phyloP scores from a whole-genome alignment of 2,888 invertebrate genomes.

The Molanna angustata region DNA sequence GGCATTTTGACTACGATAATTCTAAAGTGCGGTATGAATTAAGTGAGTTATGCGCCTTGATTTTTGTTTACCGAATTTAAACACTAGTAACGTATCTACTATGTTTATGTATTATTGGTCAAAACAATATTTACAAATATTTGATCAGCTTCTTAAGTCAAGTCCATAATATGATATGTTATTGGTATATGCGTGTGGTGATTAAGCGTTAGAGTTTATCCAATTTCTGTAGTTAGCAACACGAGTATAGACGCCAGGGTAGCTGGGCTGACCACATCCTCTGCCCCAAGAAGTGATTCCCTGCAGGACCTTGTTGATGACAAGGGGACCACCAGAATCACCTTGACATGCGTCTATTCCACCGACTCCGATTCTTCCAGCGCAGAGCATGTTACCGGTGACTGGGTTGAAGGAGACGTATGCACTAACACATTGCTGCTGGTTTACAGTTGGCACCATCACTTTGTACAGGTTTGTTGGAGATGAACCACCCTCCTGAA shows the following conservation, averaged over 20 bases:
- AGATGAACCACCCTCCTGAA: constrained; percentile 23
- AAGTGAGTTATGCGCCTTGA: no score
- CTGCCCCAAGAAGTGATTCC: constrained; percentile 60
- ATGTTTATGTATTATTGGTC: no score
- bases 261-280: constrained; percentile 51
- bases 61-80: no score
- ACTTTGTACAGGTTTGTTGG: constrained; percentile 16
- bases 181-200: no score
- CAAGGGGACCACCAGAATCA: constrained; percentile 56
- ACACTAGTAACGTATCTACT: no score
- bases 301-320: constrained; percentile 42
- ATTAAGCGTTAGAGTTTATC: constrained; percentile 37
- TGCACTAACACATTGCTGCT: constrained; percentile 4
- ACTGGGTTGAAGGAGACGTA: background rate
- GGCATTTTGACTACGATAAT: no score
- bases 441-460: constrained; percentile 17
- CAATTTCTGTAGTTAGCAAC: constrained; percentile 45
- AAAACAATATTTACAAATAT: no score
- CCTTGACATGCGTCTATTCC: constrained; percentile 52
- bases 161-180: no score
- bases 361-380: constrained; percentile 44
- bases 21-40: no score
- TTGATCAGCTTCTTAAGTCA: no score
- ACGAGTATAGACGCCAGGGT: constrained; percentile 58
- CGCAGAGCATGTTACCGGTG: constrained; percentile 46